These are phyloP conservation scores for Carapus acus DNA, from an alignment of 2,797 vertebrate genomes.

Conservation along the genomic window DNA sequence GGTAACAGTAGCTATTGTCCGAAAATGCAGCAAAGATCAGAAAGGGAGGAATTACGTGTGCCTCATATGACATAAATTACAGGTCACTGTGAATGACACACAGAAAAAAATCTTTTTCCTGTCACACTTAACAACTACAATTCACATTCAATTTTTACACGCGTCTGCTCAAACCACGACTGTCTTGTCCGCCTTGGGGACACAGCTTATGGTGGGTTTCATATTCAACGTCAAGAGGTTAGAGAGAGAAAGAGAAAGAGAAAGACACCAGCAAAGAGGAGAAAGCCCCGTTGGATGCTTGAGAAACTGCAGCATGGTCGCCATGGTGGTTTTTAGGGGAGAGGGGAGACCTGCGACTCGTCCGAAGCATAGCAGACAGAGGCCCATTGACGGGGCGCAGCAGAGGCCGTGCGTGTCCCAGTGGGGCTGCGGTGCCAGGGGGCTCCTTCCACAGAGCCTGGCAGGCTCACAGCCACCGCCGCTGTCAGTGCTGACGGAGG, in stretches of 20 bases:
- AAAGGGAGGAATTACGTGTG: too few relatives aligned
- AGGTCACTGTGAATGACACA: too few relatives aligned
- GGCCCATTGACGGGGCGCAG: constrained; percentile 45
- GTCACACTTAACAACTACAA: too few relatives aligned
- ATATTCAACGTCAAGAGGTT: neutral
- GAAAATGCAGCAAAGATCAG: too few relatives aligned
- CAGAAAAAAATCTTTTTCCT: too few relatives aligned
- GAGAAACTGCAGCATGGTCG: constrained; percentile 25
- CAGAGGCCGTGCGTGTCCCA: constrained; percentile 33
- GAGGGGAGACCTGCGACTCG: constrained; percentile 16
- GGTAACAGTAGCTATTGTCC: too few relatives aligned
- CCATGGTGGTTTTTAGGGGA: constrained; percentile 6
- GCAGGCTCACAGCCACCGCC: constrained; percentile 45
- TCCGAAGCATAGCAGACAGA: constrained; percentile 33
- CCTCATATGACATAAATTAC: too few relatives aligned
- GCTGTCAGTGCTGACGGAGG: constrained; percentile 26
- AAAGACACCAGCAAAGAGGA: constrained; percentile 1
- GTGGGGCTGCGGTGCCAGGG: constrained; percentile 51
- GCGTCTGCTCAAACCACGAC: too few relatives aligned
- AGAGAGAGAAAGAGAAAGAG: neutral
- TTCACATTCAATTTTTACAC: too few relatives aligned
- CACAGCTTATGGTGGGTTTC: neutral
- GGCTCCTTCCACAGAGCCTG: constrained; percentile 49
- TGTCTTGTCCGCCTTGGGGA: too few relatives aligned
- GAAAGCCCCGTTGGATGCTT: constrained; percentile 14